A percentile compares a stretch with the other conserved stretches of the same genome.
phyloP scores from a whole-genome alignment of 2,888 invertebrate species.

The Oscheius myriophilus region DNA sequence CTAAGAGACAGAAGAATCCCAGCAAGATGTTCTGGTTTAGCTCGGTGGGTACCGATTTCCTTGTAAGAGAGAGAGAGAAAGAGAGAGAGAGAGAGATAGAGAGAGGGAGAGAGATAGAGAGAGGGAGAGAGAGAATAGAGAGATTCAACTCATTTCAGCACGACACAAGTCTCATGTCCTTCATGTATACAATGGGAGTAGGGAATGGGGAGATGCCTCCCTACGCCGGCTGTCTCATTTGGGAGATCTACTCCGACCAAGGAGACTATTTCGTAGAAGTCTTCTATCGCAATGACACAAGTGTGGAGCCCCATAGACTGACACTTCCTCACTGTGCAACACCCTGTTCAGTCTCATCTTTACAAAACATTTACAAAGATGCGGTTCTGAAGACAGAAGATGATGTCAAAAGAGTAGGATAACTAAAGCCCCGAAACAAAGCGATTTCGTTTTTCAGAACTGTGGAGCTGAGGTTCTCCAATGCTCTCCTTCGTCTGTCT shows the following conservation, averaged over 20 bases:
- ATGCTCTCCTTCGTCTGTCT: not conserved
- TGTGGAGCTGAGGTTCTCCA: not conserved
- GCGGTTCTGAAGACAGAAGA: constrained; percentile 2
- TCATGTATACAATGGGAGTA: constrained; percentile 52
- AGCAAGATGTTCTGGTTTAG: constrained; percentile 59
- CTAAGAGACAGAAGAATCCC: constrained; percentile 34
- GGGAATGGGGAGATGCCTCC: constrained; percentile 52
- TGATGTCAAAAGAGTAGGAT: constrained; percentile 12
- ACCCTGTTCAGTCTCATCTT: constrained; percentile 37
- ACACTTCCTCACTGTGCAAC: constrained; percentile 38
- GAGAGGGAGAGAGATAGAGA: too few species aligned
- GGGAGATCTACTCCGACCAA: constrained; percentile 54
- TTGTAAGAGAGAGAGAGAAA: not conserved
- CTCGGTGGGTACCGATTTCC: constrained; percentile 40
- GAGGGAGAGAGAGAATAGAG: not conserved
- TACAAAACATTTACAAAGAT: constrained; percentile 32
- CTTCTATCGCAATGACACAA: constrained; percentile 42
- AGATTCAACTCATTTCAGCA: constrained; percentile 46
- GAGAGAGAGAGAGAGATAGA: not conserved
- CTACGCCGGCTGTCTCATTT: constrained; percentile 58
- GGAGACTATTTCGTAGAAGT: constrained; percentile 13
- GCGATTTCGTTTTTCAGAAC: not conserved
- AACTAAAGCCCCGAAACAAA: not conserved
- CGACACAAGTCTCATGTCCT: constrained; percentile 57
- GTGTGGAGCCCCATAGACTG: constrained; percentile 30